Base-by-base conservation (phyloP, 2,888 invertebrate genomes). In the Caenorhabditis virilis region DNA sequence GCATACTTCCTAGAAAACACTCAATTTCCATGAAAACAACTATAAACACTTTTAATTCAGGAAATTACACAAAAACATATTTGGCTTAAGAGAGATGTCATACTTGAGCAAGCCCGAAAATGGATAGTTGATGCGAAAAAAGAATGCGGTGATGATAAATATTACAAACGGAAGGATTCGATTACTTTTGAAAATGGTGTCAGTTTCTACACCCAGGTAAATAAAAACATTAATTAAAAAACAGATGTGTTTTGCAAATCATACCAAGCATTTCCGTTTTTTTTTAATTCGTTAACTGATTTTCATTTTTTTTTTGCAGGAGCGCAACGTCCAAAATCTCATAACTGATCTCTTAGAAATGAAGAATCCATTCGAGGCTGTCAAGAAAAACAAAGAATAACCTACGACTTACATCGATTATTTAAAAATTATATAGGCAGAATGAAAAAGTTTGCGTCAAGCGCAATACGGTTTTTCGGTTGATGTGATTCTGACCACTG, bases 1-100 rank as follows among this genome's bases (percentile, higher is more conserved):
- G 27, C 20, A 20, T 22, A 76, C 42, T n/a, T n/a, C n/a, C n/a
- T n/a, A n/a, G n/a, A n/a, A n/a, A n/a, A n/a, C n/a, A n/a, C n/a
- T n/a, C n/a, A n/a, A n/a, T n/a, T n/a, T n/a, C n/a, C n/a, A n/a
- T n/a, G n/a, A n/a, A n/a, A n/a, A n/a, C n/a, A n/a, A n/a, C n/a
- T n/a, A n/a, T n/a, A n/a, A n/a, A n/a, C n/a, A n/a, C n/a, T n/a
- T n/a, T n/a, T n/a, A n/a, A n/a, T n/a, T n/a, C 60, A 79, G 72
- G 74, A 79, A 22, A 78, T 82, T 16, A 78, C 79, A 51, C 67
- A 72, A 51, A 68, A 80, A 22, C 82, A 83, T 55, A 79, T 77
- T 42, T 82, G 82, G 82, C 46, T 79, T 33, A 83, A 83, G 55
- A 57, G 79, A 18, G 66, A 78, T 23, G 73, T 75, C 15, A 74